Base-by-base conservation (phyloP, 2,797 vertebrate species). In the Coregonus sp. region DNA sequence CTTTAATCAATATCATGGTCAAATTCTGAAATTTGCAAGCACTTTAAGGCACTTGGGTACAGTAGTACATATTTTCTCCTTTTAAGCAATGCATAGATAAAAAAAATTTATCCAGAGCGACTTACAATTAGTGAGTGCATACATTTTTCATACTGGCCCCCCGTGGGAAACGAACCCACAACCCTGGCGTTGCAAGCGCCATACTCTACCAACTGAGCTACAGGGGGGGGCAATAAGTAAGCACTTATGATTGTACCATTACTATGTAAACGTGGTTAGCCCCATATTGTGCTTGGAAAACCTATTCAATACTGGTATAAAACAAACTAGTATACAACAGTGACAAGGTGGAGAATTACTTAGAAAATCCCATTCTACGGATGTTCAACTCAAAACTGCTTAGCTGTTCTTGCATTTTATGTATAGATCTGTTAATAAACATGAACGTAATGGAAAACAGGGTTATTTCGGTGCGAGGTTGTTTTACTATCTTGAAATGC, bases 251-350 rank as follows among this genome's bases (percentile, higher is more conserved):
- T 65, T 70, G 80, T 86, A 89, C 75, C 76, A 54, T 79, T 74
- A 76, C 65, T 85, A 72, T 92, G 94, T 94, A 94, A 95, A 95
- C 94, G 37, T 40, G 37, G 37, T 40, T 40, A 40, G 9, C 37
- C 9, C 37, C 37, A 40, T 40, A 9, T 40, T 40, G 37, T 82
- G 78, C 78, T 83, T 74, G 59, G 79, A 47, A 77, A 70, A 67
- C 85, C 68, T 40, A 7, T 40, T 40, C 37, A 40, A 40, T 40
- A 40, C 7, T 9, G 37, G 37, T 9, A 40, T 25, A 25, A 25
- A 25, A 25, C 25, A 25, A 25, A 25, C 25, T 25, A 25, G 25
- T 25, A 25, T 40, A 40, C 37, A 40, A 40, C 37, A 40, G 2
- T 40, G 37, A 40, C 37, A 9, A 40, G 7, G 37, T 40, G 7